phyloP scores from a whole-genome alignment of 2,888 invertebrate species.

The Ptychoptera albimana region DNA sequence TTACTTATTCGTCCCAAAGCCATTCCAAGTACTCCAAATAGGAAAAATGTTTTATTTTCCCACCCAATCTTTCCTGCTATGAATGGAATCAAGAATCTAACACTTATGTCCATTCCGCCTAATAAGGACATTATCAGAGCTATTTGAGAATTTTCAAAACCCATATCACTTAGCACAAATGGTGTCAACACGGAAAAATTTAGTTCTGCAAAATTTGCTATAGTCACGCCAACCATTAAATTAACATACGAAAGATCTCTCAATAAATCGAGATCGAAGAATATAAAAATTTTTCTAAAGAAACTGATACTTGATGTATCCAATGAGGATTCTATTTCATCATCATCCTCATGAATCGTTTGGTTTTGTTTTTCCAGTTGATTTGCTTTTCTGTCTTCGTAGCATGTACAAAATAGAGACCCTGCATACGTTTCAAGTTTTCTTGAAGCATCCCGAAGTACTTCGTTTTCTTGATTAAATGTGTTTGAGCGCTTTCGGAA shows the following conservation, averaged over 20 bases:
- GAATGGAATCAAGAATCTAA: conserved; percentile 50
- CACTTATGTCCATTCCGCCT: conserved; percentile 45
- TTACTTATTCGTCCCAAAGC: conserved; percentile 38
- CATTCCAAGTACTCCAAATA: conserved; percentile 50
- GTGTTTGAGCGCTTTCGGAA: conserved; percentile 36
- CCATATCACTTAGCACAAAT: conserved; percentile 52
- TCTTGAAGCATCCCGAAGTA: conserved; percentile 20
- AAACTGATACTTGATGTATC: conserved; percentile 23
- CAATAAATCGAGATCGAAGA: conserved; percentile 54
- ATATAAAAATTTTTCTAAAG: conserved; percentile 40
- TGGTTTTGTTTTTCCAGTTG: conserved; percentile 22
- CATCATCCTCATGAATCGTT: conserved; percentile 22
- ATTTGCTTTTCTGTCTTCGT: conserved; percentile 19
- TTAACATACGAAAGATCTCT: conserved; percentile 53
- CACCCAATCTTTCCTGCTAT: conserved; percentile 50
- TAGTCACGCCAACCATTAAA: conserved; percentile 50
- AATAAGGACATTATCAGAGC: conserved; percentile 54
- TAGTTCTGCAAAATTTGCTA: conserved; percentile 53
- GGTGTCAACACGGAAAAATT: conserved; percentile 60
- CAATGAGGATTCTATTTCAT: conserved; percentile 9
- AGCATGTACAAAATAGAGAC: conserved; percentile 18
- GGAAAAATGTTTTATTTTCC: conserved; percentile 53
- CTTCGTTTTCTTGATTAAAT: conserved; percentile 42
- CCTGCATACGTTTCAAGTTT: conserved; percentile 32
- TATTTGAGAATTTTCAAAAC: conserved; percentile 37